Evolutionary conservation across 2,113 vertebrate species (phyloP).

Genomic region (Poecile atricapillus): DNA sequence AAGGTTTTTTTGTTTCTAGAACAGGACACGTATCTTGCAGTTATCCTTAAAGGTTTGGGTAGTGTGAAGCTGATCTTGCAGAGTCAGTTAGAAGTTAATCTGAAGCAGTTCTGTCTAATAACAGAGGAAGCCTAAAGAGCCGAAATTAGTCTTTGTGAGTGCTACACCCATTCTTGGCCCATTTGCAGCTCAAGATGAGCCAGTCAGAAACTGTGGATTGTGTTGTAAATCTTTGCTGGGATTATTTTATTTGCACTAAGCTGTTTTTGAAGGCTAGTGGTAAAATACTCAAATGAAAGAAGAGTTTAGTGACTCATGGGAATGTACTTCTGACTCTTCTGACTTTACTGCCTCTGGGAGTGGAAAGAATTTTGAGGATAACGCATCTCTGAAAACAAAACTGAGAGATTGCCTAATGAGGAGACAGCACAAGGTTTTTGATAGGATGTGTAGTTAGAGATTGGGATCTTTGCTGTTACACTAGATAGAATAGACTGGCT

Average conservation of each 20-base stretch:
- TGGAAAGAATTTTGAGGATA: background rate
- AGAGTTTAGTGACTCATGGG: background rate
- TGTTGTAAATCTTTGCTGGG: background rate
- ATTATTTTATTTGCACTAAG: background rate
- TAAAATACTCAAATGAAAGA: background rate
- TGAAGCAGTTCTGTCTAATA: background rate
- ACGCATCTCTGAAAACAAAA: background rate
- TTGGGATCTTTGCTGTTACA: background rate
- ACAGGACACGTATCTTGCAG: background rate
- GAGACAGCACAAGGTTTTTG: background rate
- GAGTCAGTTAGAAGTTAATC: background rate
- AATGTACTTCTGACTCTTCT: background rate
- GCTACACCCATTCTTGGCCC: background rate
- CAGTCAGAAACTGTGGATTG: background rate
- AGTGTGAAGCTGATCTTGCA: background rate
- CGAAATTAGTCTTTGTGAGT: background rate
- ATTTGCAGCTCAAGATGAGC: background rate
- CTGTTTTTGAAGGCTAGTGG: background rate
- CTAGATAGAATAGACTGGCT: background rate
- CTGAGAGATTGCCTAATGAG: background rate
- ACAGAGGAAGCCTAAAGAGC: background rate
- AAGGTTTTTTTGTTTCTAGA: background rate
- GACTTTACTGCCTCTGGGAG: background rate
- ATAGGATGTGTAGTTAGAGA: background rate
- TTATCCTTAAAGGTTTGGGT: background rate